phyloP scores from a whole-genome alignment of 2,113 vertebrate genomes.

The Cisticola juncidis region DNA sequence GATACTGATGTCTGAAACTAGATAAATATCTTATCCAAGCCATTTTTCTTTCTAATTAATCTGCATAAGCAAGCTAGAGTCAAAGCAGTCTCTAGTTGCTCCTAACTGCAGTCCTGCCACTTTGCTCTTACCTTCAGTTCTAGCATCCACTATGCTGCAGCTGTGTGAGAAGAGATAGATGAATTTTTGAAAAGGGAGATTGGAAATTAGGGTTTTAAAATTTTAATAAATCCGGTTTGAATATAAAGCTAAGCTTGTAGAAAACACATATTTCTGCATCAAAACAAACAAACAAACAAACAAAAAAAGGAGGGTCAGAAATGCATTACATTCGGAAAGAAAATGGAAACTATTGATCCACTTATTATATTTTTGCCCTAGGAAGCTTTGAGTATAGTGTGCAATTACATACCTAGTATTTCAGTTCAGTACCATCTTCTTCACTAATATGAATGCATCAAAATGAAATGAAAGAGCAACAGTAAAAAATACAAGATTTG shows the following conservation, averaged over 20 bases:
- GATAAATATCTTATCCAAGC: not conserved
- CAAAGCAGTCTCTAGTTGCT: not conserved
- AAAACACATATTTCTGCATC: not conserved
- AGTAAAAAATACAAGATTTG: not conserved
- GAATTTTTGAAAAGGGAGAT: not conserved
- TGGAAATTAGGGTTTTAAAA: slow-evolving; percentile 23
- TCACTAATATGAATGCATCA: not conserved
- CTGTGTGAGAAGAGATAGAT: not conserved
- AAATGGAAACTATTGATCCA: slow-evolving; percentile 21
- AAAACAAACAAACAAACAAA: not conserved
- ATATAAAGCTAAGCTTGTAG: not conserved
- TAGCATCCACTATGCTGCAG: not conserved
- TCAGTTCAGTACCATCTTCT: not conserved
- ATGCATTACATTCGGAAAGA: not conserved
- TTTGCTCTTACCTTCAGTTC: not conserved
- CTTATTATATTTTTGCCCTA: slow-evolving; percentile 6
- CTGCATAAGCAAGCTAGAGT: not conserved
- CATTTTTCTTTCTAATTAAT: not conserved
- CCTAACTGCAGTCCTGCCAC: not conserved
- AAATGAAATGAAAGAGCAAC: not conserved
- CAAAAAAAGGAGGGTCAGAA: not conserved
- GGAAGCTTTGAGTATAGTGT: not conserved
- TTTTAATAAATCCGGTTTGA: slow-evolving; percentile 1
- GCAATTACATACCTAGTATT: not conserved
- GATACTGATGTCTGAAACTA: not conserved